Percentiles rank a stretch among this genome's conserved stretches.
phyloP scores from a whole-genome alignment of 1,140 invertebrate species.

The Pachypeltis micranthus region DNA sequence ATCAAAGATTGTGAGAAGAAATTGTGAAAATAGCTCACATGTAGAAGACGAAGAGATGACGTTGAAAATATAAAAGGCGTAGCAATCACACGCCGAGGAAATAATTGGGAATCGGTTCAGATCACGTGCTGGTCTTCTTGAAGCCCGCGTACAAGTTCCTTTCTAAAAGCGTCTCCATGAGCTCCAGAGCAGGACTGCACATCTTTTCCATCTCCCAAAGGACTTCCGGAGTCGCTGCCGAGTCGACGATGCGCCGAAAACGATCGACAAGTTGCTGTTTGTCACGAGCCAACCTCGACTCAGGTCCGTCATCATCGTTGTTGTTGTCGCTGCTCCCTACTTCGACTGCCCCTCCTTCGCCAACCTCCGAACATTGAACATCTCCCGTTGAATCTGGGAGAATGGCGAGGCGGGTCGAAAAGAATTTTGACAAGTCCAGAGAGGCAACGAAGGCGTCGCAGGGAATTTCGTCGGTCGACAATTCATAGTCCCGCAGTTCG shows the following conservation, averaged over 20 bases:
- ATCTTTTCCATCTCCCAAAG: slow-evolving; percentile 3
- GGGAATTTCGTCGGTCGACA: not conserved
- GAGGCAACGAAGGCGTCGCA: not conserved
- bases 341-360: too few relatives aligned
- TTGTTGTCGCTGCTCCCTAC: too few relatives aligned
- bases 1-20: too few relatives aligned
- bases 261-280: not conserved
- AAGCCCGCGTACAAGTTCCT: not conserved
- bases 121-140: not conserved
- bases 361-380: too few relatives aligned
- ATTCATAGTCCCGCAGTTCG: not conserved
- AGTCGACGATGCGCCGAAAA: not conserved
- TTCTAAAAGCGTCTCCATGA: not conserved
- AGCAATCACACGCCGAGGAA: not conserved
- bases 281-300: not conserved
- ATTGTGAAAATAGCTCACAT: too few relatives aligned
- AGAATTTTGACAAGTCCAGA: not conserved
- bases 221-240: not conserved
- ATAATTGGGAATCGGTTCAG: not conserved
- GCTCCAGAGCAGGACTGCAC: not conserved
- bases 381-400: not conserved
- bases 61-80: not conserved
- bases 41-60: not conserved
- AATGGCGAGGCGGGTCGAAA: not conserved
- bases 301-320: too few relatives aligned